Evolutionary conservation across 2,888 invertebrate genomes (phyloP), one percentile per base, ranked within the genome.

Genomic region (Limenitis camilla): DNA sequence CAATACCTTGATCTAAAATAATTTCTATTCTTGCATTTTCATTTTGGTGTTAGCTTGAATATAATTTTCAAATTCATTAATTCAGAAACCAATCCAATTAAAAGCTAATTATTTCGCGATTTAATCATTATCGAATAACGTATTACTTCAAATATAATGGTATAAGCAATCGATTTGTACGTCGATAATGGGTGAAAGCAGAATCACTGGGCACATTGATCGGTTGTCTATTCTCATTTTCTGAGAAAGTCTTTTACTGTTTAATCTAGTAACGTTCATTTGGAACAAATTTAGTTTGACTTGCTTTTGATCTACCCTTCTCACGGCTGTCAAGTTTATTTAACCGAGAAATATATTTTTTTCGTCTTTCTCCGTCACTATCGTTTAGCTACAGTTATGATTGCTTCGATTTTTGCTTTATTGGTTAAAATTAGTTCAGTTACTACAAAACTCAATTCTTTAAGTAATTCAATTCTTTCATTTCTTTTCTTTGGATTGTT

Each of bases 221-320:
- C 70, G 68, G 59, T 60, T 58, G 71, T 72, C 74, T 71, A 71
- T 78, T 76, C 78, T 76, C 76, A 70, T 73, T 71, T 74, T 61
- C 66, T 56, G 68, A 65, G 73, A 74, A 79, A 76, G 69, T 72
- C 74, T 76, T 19, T 70, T 70, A 72, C 74, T 69, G 77, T 80
- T 81, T 82, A 81, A 81, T 81, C 67, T 68, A 68, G 66, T 61
- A 70, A 64, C 73, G 70, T 75, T 72, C 66, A 70, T 59, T 61
- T 32, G 56, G 59, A 65, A 59, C 60, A 61, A 67, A 69, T 72
- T 76, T 71, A 69, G 64, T 72, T 69, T 69, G 67, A 65, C 67
- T 68, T 68, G 62, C 66, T 73, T 74, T 71, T 72, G 44, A 40
- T 33, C 43, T 44, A 44, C 39, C 51, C 47, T 39, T 33, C 11